A percentile compares a stretch with the other conserved stretches of the same genome.
phyloP scores from a whole-genome alignment of 1,140 invertebrate genomes.

The Pristionchus pacificus region DNA sequence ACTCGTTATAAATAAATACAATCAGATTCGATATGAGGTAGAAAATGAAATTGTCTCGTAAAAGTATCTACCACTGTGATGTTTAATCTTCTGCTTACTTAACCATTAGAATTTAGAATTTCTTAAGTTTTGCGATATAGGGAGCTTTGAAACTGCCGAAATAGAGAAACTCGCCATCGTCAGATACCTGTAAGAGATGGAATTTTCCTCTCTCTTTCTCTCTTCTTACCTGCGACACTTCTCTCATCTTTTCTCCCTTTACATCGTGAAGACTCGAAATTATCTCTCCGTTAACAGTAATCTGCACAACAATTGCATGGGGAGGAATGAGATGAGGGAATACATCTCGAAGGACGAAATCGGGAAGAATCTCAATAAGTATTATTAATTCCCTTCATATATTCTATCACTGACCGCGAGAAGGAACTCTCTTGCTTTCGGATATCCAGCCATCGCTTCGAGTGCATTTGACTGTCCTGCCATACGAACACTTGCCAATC shows the following conservation, averaged over 20 bases:
- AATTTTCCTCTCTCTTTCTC: not conserved
- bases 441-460: conserved; percentile 49
- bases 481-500: conserved; percentile 44
- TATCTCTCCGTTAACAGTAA: conserved; percentile 55
- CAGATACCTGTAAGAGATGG: not conserved
- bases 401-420: conserved; percentile 43
- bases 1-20: too few relatives aligned
- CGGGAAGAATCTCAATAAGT: conserved; percentile 34
- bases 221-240: conserved; percentile 55
- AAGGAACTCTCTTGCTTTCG: conserved; percentile 55
- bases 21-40: too few relatives aligned
- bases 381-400: conserved; percentile 15
- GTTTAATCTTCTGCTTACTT: too few relatives aligned
- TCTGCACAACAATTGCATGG: conserved; percentile 59
- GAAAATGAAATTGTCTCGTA: too few relatives aligned
- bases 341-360: not conserved
- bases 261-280: conserved; percentile 58
- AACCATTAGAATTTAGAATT: too few relatives aligned
- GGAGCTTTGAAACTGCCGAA: not conserved
- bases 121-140: not conserved
- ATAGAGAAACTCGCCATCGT: not conserved
- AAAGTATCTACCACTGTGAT: too few relatives aligned
- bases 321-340: conserved; percentile 44
- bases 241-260: conserved; percentile 49
- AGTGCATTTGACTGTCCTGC: conserved; percentile 46